Conservation (phyloP, 2,888 invertebrate genomes). For the Acleris laterana region DNA sequence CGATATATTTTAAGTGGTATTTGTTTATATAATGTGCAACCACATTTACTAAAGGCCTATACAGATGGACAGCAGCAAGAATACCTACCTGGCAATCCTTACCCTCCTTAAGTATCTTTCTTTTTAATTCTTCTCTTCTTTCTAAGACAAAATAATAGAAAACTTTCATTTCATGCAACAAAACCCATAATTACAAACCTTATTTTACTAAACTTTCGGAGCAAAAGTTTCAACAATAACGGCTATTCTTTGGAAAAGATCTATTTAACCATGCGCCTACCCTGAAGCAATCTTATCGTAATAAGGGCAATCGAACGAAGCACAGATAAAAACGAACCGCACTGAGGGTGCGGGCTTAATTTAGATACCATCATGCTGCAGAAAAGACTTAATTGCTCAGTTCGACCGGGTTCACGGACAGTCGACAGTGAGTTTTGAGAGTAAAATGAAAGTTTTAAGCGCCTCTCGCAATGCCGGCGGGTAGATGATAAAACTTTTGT, state of each 20-base stretch:
- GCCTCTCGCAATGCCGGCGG: slow-evolving; percentile 45
- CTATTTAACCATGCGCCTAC: slow-evolving; percentile 10
- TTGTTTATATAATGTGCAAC: too few relatives aligned
- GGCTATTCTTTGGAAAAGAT: slow-evolving; percentile 12
- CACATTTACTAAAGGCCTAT: too few relatives aligned
- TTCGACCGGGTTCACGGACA: slow-evolving; percentile 39
- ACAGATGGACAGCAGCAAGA: too few relatives aligned
- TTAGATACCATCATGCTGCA: slow-evolving; percentile 31
- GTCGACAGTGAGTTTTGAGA: slow-evolving; percentile 49
- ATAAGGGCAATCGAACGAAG: slow-evolving; percentile 31
- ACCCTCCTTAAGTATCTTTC: too few relatives aligned
- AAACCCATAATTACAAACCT: too few relatives aligned
- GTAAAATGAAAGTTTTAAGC: slow-evolving; percentile 63
- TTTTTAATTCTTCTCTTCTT: too few relatives aligned
- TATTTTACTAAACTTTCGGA: not conserved
- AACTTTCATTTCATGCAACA: too few relatives aligned
- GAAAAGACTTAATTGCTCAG: slow-evolving; percentile 24
- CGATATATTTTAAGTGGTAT: too few relatives aligned
- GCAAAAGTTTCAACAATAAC: not conserved
- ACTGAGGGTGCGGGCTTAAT: slow-evolving; percentile 23
- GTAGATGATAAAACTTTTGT: slow-evolving; percentile 64
- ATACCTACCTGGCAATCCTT: too few relatives aligned
- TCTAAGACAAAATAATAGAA: too few relatives aligned
- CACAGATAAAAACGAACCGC: slow-evolving; percentile 28
- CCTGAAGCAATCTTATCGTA: slow-evolving; percentile 32